Conservation (phyloP, 2,113 vertebrate species). For the Barnardius zonarius region DNA sequence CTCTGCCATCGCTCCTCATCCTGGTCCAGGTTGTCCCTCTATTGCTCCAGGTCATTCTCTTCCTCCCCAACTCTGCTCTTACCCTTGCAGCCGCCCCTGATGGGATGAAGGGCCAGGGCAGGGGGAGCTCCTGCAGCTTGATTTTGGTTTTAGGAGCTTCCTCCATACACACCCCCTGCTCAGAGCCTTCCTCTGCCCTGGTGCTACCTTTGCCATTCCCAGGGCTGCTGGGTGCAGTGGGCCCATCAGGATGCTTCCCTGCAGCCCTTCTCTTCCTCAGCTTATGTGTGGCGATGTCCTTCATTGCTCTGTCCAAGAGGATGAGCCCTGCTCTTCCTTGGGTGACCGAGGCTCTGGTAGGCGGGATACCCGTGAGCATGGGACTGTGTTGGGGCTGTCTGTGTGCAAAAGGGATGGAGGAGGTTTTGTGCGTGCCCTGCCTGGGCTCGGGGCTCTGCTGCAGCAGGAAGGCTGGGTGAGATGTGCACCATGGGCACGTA, state of each 20-base stretch:
- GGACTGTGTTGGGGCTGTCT: accelerated
- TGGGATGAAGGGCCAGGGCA: neutral
- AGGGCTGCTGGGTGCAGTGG: neutral
- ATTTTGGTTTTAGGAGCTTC: neutral
- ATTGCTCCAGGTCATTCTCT: neutral
- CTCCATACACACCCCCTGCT: accelerated
- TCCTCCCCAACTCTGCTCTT: neutral
- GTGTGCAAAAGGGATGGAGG: accelerated
- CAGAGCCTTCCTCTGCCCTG: neutral
- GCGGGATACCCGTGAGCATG: accelerated
- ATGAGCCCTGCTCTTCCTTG: neutral
- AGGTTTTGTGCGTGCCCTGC: neutral
- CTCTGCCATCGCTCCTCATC: accelerated
- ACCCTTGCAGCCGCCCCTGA: neutral
- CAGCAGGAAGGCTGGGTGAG: neutral
- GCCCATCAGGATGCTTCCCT: neutral
- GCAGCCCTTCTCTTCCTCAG: neutral
- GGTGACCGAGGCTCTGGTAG: neutral
- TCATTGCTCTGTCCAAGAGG: accelerated
- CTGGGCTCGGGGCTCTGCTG: neutral
- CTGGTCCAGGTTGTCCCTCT: neutral
- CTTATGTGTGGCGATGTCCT: accelerated
- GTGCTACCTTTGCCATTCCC: accelerated
- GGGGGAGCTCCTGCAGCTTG: neutral
- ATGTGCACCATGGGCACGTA: accelerated